Conservation (phyloP, 2,888 invertebrate species). For the Xestia rhomboidea region DNA sequence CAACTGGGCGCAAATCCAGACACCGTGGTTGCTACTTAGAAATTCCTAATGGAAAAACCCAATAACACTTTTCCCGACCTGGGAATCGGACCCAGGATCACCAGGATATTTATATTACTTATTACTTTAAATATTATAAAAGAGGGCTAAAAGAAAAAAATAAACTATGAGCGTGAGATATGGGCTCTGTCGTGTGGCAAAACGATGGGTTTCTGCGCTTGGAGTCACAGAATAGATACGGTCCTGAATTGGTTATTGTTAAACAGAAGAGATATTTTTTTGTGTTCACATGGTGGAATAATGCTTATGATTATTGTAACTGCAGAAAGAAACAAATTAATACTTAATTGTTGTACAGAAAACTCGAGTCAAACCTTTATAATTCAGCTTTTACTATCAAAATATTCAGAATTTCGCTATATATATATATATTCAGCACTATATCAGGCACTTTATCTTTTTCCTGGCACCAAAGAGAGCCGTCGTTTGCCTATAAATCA, state of each 20-base stretch:
- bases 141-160: neutral
- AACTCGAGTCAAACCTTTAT: neutral
- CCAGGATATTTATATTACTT: neutral
- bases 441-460: neutral
- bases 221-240: neutral
- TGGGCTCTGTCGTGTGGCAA: neutral
- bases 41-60: too few species aligned
- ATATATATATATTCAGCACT: slow-evolving; percentile 18
- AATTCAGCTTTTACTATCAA: neutral
- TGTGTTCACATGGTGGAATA: neutral
- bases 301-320: neutral
- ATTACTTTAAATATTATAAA: neutral
- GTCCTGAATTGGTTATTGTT: neutral
- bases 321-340: neutral
- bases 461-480: slow-evolving; percentile 3
- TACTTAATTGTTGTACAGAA: neutral
- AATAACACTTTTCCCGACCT: too few species aligned
- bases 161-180: neutral
- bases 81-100: too few species aligned
- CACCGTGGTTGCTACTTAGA: too few species aligned
- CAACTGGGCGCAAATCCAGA: too few species aligned
- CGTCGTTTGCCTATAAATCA: slow-evolving; percentile 36
- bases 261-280: neutral
- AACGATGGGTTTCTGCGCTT: neutral
- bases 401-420: neutral